Base-by-base conservation (phyloP, 1,140 invertebrate genomes). In the Drosophila serrata region DNA sequence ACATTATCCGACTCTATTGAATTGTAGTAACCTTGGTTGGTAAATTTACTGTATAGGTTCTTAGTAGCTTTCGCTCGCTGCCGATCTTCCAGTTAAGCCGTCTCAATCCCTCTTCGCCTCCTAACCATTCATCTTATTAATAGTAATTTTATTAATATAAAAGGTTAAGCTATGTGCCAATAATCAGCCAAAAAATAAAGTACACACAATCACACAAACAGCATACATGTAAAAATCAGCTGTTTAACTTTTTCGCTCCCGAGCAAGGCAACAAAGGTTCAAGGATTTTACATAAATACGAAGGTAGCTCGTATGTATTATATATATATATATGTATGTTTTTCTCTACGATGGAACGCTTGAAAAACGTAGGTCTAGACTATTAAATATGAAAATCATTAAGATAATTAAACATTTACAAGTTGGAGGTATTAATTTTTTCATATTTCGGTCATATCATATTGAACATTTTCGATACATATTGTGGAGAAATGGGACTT, bases 1-100 rank as follows among this genome's bases (percentile, higher is more conserved):
- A 95, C 95, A 95, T 95, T 93, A 94, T 94, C 33, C 45, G 33
- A 49, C 31, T 45, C 24, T 46, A 27, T 33, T 49, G 22, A 75
- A 56, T 75, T 33, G 29, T 35, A 19, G 31, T 35, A 39, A 39
- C 29, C 43, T 64, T 49, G 24, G 33, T 40, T 56, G 12, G 11
- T 33, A 68, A 55, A 45, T 37, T 29, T 46, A 15, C 22, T 24
- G 22, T 46, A 24, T 22, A 35, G 12, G 15, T 37, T 4, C 31
- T 53, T 53, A 31, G 33, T 40, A 37, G 12, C 35, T 40, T 53
- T n/a, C 48, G 27, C 31, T 19, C 62, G 40, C 55, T 46, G 40
- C 56, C 27, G 17, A 39, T 42, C 4, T 22, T 13, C 53, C 37
- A 57, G 27, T 42, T 60, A 17, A n/a, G 64, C 27, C 15, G 43